Evolutionary conservation across 1,140 invertebrate genomes (phyloP).

Genomic region (Ostrea edulis): DNA sequence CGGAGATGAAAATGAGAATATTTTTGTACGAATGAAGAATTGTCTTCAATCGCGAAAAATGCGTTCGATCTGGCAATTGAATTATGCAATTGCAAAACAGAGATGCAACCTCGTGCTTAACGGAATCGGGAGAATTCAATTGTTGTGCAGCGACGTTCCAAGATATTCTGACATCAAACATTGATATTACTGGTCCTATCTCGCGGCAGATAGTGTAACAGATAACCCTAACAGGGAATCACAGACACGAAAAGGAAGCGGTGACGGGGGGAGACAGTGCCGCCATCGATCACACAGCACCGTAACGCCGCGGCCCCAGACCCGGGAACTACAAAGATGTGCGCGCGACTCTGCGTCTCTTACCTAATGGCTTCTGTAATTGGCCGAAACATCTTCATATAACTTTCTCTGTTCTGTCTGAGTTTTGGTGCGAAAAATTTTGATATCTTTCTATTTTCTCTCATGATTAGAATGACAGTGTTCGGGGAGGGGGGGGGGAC

Average conservation of each 20-base stretch:
- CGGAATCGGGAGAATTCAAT: conserved; percentile 19
- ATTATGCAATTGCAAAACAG: not conserved
- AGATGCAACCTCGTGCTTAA: not conserved
- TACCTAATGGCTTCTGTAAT: conserved; percentile 30
- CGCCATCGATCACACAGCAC: conserved; percentile 17
- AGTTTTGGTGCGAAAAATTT: not conserved
- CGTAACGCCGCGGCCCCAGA: conserved; percentile 30
- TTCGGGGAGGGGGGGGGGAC: not conserved
- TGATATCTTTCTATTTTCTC: conserved; percentile 27
- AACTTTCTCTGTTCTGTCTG: not conserved
- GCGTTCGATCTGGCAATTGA: not conserved
- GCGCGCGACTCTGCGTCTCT: not conserved
- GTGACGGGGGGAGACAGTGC: not conserved
- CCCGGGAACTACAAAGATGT: conserved; percentile 4
- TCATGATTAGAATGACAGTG: not conserved
- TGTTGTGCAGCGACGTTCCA: conserved; percentile 18
- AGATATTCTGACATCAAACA: conserved; percentile 12
- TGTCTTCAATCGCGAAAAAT: not conserved
- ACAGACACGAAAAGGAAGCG: conserved; percentile 19
- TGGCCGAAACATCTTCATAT: conserved; percentile 38
- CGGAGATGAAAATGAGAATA: too few relatives aligned
- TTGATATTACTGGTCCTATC: conserved; percentile 18
- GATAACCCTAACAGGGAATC: conserved; percentile 15
- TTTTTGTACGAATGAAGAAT: too few relatives aligned
- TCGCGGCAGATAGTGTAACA: not conserved